Evolutionary conservation across 2,888 invertebrate species (phyloP), one percentile per base, ranked within the genome.

Genomic region (Homarus gammarus): DNA sequence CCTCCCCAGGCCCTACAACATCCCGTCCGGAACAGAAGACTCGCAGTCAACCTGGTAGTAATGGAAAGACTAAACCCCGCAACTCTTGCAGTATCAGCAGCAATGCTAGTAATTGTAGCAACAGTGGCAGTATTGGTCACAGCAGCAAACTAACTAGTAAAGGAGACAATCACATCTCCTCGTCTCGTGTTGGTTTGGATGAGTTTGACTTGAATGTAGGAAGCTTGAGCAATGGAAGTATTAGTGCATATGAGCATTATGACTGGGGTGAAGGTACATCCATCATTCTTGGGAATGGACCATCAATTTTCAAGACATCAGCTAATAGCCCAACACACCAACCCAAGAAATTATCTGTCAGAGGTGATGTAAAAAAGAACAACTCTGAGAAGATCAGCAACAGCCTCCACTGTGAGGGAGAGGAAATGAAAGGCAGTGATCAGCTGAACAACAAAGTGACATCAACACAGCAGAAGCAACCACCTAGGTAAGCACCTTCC

Each of bases 401-500:
- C 36, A 73, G 38, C 40, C n/a, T 33, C 73, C 49, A 31, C 36
- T 44, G 38, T 49, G 83, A 86, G 18, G 84, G 38, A 15, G 82
- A 82, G 12, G 10, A 40, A 27, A 44, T 40, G 18, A 84, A 73
- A 27, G 77, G 79, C 5, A 87, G 73, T 81, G 85, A 88, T 40
- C 88, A 91, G 49, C 72, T 91, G 33, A 91, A 88, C 40, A 91
- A 91, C 70, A 84, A 84, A 64, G 56, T 88, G 22, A 78, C 56
- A 15, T 82, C 84, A 18, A 70, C 40, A 15, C 88, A 88, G 22
- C 88, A 84, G 38, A 91, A 89, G 40, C 91, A 89, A 56, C 81
- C 91, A n/a, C 91, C 91, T 61, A 84, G 81, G 91, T 91, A 77
- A 88, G 91, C 79, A 33, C n/a, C n/a, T n/a, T n/a, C n/a, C n/a